Conservation (phyloP, 2,113 vertebrate species). For the Corythaeola cristata region DNA sequence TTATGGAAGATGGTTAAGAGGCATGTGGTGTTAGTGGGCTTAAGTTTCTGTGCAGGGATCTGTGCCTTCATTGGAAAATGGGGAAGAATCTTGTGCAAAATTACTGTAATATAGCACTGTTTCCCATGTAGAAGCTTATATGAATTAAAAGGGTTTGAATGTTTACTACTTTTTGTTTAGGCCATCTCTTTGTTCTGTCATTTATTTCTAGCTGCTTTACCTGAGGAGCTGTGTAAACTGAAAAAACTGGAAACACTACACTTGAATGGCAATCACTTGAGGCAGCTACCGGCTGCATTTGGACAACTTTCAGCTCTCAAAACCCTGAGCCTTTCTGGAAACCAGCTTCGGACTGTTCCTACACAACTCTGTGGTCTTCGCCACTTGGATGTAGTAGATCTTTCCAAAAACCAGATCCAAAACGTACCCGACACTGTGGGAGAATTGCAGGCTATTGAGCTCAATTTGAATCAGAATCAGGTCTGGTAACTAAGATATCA, state of each 20-base stretch:
- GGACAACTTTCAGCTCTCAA: slow-evolving; percentile 88
- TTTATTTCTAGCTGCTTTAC: slow-evolving; percentile 77
- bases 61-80: neutral
- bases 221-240: slow-evolving; percentile 88
- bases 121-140: neutral
- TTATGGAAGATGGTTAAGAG: neutral
- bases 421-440: slow-evolving; percentile 83
- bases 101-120: neutral
- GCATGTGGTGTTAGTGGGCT: neutral
- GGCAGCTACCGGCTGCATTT: slow-evolving; percentile 80
- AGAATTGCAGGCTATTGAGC: slow-evolving; percentile 91
- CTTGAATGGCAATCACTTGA: slow-evolving; percentile 87
- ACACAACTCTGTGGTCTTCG: slow-evolving; percentile 83
- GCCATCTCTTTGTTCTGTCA: neutral
- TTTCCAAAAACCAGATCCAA: slow-evolving; percentile 93
- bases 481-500: slow-evolving; percentile 67
- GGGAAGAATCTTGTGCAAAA: neutral
- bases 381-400: slow-evolving; percentile 91
- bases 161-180: neutral
- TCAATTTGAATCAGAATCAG: slow-evolving; percentile 99
- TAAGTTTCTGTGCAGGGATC: neutral
- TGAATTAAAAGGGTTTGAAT: neutral
- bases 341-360: slow-evolving; percentile 87
- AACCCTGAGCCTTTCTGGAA: slow-evolving; percentile 89
- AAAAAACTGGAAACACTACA: slow-evolving; percentile 93